phyloP scores from a whole-genome alignment of 64 coral and sea anemone genomes.

The Astreopora myriophthalma region DNA sequence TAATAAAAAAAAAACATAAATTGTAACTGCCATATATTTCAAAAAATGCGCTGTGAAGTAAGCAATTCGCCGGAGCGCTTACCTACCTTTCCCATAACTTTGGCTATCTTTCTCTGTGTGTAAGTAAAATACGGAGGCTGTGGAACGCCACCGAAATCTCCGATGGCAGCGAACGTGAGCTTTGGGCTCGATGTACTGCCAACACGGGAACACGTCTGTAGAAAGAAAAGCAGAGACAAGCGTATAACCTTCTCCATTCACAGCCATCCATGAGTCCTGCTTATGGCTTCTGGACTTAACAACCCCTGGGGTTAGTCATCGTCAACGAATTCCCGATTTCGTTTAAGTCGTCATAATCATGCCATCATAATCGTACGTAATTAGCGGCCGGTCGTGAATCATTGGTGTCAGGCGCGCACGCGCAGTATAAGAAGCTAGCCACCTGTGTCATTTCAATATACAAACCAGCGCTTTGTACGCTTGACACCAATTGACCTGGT shows the following conservation, averaged over 20 bases:
- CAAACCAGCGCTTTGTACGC: background rate
- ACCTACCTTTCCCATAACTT: conserved; percentile 87
- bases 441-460: background rate
- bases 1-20: background rate
- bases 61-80: background rate
- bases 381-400: background rate
- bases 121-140: conserved; percentile 58
- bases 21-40: background rate
- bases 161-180: conserved; percentile 73
- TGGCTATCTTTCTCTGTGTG: conserved; percentile 72
- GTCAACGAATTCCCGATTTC: background rate
- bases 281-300: background rate
- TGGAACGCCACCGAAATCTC: conserved; percentile 76
- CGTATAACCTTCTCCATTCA: conserved; percentile 73
- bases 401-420: background rate
- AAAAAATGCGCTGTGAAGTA: background rate
- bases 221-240: conserved; percentile 45
- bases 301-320: background rate
- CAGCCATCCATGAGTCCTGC: conserved; percentile 54
- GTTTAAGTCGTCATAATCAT: conserved; percentile 4
- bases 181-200: background rate
- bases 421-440: background rate
- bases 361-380: background rate
- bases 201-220: conserved; percentile 26
- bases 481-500: background rate